phyloP scores from a whole-genome alignment of 2,888 invertebrate species.

The Dysmachus trigonus region DNA sequence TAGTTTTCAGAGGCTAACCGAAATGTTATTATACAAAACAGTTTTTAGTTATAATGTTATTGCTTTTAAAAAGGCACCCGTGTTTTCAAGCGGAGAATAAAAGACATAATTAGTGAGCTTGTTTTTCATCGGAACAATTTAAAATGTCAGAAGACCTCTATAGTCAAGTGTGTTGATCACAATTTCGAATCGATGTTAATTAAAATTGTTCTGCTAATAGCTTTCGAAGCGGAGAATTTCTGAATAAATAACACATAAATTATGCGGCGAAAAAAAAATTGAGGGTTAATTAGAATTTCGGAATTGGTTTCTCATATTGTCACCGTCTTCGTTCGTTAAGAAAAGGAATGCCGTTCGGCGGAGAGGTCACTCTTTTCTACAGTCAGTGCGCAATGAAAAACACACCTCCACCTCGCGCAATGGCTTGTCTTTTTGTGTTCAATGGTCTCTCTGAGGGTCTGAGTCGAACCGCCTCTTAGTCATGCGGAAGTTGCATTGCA shows the following conservation, averaged over 20 bases:
- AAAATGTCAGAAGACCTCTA: background rate
- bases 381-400: background rate
- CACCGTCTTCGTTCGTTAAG: background rate
- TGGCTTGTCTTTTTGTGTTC: background rate
- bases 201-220: constrained; percentile 13
- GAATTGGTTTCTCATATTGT: constrained; percentile 5
- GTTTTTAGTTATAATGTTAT: background rate
- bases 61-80: background rate
- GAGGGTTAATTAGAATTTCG: constrained; percentile 21
- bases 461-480: background rate
- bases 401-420: background rate
- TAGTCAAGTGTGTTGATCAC: background rate
- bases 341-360: background rate
- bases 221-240: background rate
- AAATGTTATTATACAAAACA: background rate
- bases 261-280: background rate
- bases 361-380: background rate
- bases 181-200: background rate
- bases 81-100: background rate
- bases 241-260: constrained; percentile 16
- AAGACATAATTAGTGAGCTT: background rate
- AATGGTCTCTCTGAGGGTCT: background rate
- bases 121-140: background rate
- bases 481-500: constrained; percentile 16
- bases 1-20: background rate